phyloP scores from a whole-genome alignment of 2,113 vertebrate genomes.

The Solea solea region DNA sequence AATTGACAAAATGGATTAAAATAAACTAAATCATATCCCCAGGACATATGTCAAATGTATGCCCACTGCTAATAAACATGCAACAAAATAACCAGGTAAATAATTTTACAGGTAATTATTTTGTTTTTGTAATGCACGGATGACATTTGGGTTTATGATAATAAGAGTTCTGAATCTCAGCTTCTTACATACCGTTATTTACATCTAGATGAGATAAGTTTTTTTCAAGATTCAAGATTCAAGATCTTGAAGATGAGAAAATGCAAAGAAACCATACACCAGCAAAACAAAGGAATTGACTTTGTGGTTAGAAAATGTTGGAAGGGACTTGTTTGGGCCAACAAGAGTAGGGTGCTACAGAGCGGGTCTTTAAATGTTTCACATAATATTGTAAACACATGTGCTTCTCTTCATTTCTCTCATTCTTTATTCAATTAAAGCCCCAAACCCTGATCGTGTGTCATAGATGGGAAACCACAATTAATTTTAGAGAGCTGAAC shows the following conservation, averaged over 20 bases:
- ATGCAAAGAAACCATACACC: not conserved
- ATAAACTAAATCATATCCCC: no score
- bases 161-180: not conserved
- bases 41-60: no score
- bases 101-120: not conserved
- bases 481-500: not conserved
- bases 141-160: not conserved
- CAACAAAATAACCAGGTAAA: not conserved
- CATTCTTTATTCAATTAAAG: conserved; percentile 1
- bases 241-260: no score
- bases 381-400: conserved; percentile 1
- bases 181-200: not conserved
- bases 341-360: not conserved
- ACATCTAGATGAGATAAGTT: not conserved
- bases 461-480: not conserved
- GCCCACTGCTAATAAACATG: no score
- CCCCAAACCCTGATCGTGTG: not conserved
- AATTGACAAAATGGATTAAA: no score
- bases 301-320: not conserved
- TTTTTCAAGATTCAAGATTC: no score
- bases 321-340: not conserved
- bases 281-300: no score
- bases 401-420: not conserved
- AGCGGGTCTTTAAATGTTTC: no score
- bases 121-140: not conserved